These are phyloP conservation scores for Agonopterix alstromeriana DNA, from an alignment of 2,888 invertebrate genomes.

Conservation along the genomic window DNA sequence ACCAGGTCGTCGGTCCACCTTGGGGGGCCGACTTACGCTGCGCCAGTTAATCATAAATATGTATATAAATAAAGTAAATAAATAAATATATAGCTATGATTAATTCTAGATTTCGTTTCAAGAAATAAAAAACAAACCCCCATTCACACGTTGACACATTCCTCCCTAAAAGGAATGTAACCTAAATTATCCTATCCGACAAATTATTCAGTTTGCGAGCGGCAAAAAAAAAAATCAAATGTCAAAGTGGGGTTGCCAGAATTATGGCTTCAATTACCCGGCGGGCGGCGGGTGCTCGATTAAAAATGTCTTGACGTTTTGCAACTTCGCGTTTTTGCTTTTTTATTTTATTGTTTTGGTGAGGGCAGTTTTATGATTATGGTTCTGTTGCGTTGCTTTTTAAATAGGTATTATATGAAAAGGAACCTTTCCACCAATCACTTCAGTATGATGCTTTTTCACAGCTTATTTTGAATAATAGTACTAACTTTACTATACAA, in stretches of 20 bases:
- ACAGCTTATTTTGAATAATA: too few relatives aligned
- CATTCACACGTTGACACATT: conserved; percentile 30
- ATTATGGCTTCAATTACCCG: conserved; percentile 70
- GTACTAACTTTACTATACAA: too few relatives aligned
- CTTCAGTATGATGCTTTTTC: too few relatives aligned
- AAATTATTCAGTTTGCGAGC: conserved; percentile 57
- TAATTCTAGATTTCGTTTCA: too few relatives aligned
- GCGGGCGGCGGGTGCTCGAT: conserved; percentile 45
- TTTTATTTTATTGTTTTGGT: conserved; percentile 27
- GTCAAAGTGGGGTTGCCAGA: conserved; percentile 71
- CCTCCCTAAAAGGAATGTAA: conserved; percentile 34
- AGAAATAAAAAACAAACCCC: conserved; percentile 15
- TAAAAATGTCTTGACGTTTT: conserved; percentile 68
- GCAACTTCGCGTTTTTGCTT: conserved; percentile 44
- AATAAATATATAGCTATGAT: too few relatives aligned
- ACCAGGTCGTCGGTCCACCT: too few relatives aligned
- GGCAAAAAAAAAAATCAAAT: conserved; percentile 58
- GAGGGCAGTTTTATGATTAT: conserved; percentile 33
- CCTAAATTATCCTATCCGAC: conserved; percentile 48
- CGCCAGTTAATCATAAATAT: too few relatives aligned
- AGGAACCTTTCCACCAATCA: too few relatives aligned
- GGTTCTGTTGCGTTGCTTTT: conserved; percentile 11
- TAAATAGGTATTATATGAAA: too few relatives aligned
- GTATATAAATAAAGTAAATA: too few relatives aligned
- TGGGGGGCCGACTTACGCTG: too few relatives aligned